These are phyloP conservation scores for Tribolium freemani DNA, from an alignment of 2,888 invertebrate species.

Conservation along the genomic window DNA sequence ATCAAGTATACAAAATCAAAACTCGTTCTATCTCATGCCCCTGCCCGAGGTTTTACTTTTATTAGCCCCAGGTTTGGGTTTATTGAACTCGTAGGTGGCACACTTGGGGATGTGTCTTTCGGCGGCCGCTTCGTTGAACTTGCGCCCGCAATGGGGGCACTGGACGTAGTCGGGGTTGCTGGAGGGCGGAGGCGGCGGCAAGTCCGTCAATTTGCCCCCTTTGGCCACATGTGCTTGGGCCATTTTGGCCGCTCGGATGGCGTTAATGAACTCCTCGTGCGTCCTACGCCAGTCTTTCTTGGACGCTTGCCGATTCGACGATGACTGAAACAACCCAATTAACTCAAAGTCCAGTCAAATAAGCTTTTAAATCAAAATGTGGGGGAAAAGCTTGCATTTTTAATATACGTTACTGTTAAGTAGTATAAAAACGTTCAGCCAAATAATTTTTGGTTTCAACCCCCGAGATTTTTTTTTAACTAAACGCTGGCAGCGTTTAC, in stretches of 20 bases:
- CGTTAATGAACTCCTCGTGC: slow-evolving; percentile 93
- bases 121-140: slow-evolving; percentile 87
- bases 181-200: slow-evolving; percentile 91
- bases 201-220: slow-evolving; percentile 88
- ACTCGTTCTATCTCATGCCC: not conserved
- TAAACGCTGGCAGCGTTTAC: too few species aligned
- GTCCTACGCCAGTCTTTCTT: slow-evolving; percentile 90
- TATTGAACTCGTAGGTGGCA: slow-evolving; percentile 83
- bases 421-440: too few species aligned
- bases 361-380: too few species aligned
- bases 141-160: slow-evolving; percentile 88
- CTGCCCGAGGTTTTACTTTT: slow-evolving; percentile 14
- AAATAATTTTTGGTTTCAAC: too few species aligned
- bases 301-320: slow-evolving; percentile 31
- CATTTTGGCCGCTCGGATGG: slow-evolving; percentile 91
- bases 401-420: too few species aligned
- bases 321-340: not conserved
- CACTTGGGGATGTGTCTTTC: slow-evolving; percentile 95
- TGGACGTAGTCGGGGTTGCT: slow-evolving; percentile 91
- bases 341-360: too few species aligned
- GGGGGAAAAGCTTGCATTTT: too few species aligned
- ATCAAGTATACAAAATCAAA: not conserved
- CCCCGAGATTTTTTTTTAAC: too few species aligned
- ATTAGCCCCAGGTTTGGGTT: slow-evolving; percentile 53
- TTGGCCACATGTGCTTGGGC: slow-evolving; percentile 84